Percentiles rank a stretch among this genome's conserved stretches.
Conservation (phyloP, 1,140 invertebrate genomes). For the Drosophila biarmipes region DNA sequence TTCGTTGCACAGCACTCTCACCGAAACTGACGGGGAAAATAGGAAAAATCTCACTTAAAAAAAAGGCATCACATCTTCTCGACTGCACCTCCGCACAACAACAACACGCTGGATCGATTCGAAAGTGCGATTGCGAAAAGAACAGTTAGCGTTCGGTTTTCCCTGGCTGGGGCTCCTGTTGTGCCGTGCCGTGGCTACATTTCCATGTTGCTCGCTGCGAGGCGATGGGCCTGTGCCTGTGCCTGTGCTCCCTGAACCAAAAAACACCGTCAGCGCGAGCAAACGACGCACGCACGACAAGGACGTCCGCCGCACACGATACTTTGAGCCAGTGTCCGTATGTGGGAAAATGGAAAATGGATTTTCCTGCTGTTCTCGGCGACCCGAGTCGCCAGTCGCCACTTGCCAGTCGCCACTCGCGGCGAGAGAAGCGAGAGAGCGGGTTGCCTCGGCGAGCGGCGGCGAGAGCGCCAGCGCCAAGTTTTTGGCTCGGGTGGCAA, state of each 20-base stretch:
- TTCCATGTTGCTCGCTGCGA: conserved; percentile 21
- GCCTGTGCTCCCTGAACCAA: conserved; percentile 23
- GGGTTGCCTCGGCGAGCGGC: not conserved
- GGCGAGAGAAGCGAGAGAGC: not conserved
- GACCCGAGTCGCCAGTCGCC: not conserved
- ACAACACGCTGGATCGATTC: conserved; percentile 12
- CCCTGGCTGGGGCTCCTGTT: conserved; percentile 22
- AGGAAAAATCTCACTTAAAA: conserved; percentile 16
- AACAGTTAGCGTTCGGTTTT: conserved; percentile 2
- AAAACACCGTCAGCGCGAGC: conserved; percentile 53
- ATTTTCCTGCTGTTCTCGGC: conserved; percentile 47
- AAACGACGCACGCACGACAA: conserved; percentile 71
- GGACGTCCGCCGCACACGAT: conserved; percentile 72
- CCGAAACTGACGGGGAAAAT: conserved; percentile 15
- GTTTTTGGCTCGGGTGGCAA: conserved; percentile 2
- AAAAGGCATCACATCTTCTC: not conserved
- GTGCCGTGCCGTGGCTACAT: conserved; percentile 24
- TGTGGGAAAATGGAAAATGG: conserved; percentile 69
- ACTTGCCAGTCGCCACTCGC: not conserved
- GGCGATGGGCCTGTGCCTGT: too few relatives aligned
- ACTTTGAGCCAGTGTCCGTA: conserved; percentile 67
- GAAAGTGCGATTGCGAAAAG: conserved; percentile 28
- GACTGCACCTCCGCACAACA: conserved; percentile 3
- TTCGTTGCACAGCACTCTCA: conserved; percentile 41
- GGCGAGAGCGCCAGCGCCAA: conserved; percentile 4